A percentile compares a stretch with the other conserved stretches of the same genome.
Evolutionary conservation across 2,113 vertebrate genomes (phyloP).

Genomic region (Falcunculus frontatus): DNA sequence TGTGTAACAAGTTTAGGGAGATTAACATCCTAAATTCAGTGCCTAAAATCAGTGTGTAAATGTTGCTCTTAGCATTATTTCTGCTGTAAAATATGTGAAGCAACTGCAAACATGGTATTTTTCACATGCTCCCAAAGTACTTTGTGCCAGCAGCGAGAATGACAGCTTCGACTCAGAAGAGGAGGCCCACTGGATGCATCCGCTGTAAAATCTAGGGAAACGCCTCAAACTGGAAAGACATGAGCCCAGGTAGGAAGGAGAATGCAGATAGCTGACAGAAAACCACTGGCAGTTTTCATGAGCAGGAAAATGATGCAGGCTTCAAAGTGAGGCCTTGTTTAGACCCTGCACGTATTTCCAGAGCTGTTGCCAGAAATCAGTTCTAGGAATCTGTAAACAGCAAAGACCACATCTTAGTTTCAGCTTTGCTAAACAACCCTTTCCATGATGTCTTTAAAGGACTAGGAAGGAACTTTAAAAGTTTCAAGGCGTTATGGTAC

Average conservation of each 20-base stretch:
- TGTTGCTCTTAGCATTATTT: not conserved
- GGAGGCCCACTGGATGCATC: not conserved
- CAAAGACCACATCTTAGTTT: not conserved
- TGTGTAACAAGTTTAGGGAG: not conserved
- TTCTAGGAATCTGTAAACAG: not conserved
- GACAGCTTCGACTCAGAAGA: not conserved
- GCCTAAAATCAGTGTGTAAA: not conserved
- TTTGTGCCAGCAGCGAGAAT: not conserved
- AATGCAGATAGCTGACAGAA: not conserved
- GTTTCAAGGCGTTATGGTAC: not conserved
- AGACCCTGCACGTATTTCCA: not conserved
- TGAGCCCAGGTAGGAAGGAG: not conserved
- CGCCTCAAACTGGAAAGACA: not conserved
- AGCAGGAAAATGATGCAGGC: not conserved
- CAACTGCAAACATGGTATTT: not conserved
- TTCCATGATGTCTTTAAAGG: not conserved
- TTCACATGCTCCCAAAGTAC: not conserved
- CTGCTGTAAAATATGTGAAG: not conserved
- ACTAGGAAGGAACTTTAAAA: not conserved
- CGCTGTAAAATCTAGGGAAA: not conserved
- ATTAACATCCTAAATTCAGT: not conserved
- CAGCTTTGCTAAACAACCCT: not conserved
- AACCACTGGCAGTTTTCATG: not conserved
- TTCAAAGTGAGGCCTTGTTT: not conserved
- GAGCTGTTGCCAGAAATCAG: not conserved